phyloP scores from a whole-genome alignment of 2,888 invertebrate genomes.

The Acrobasis repandana region DNA sequence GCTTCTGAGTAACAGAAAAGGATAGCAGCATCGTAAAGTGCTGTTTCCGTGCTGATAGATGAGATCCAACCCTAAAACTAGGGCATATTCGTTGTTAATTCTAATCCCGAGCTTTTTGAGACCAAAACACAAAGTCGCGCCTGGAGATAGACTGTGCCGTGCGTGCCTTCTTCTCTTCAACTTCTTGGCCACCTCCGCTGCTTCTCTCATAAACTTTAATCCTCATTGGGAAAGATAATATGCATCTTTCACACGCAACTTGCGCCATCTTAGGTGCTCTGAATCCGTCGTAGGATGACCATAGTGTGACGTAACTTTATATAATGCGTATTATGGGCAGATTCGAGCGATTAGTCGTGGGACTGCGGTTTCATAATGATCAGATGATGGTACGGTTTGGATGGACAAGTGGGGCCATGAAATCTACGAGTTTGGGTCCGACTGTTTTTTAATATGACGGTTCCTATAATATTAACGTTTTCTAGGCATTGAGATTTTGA shows the following conservation, averaged over 20 bases:
- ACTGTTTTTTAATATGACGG: too few species aligned
- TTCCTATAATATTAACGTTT: too few species aligned
- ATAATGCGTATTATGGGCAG: constrained; percentile 52
- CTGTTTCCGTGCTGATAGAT: too few species aligned
- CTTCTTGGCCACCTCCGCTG: neutral
- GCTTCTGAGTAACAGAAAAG: too few species aligned
- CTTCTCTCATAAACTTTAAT: neutral
- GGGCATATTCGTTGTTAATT: too few species aligned
- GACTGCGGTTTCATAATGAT: constrained; percentile 60
- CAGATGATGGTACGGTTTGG: constrained; percentile 34
- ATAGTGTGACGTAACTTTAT: constrained; percentile 49
- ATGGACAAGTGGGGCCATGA: constrained; percentile 38
- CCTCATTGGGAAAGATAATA: neutral
- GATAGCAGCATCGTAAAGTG: too few species aligned
- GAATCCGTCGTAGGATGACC: constrained; percentile 10
- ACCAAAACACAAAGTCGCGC: too few species aligned
- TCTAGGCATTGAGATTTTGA: too few species aligned
- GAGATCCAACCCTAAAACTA: too few species aligned
- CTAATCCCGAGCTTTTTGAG: too few species aligned
- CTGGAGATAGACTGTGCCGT: too few species aligned
- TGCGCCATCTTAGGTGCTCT: constrained; percentile 10
- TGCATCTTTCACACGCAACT: constrained; percentile 4
- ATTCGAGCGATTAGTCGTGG: constrained; percentile 61
- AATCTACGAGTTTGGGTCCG: neutral
- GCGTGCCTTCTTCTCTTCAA: too few species aligned